Base-by-base conservation (phyloP, 2,888 invertebrate genomes). In the Sarcophaga carnaria region DNA sequence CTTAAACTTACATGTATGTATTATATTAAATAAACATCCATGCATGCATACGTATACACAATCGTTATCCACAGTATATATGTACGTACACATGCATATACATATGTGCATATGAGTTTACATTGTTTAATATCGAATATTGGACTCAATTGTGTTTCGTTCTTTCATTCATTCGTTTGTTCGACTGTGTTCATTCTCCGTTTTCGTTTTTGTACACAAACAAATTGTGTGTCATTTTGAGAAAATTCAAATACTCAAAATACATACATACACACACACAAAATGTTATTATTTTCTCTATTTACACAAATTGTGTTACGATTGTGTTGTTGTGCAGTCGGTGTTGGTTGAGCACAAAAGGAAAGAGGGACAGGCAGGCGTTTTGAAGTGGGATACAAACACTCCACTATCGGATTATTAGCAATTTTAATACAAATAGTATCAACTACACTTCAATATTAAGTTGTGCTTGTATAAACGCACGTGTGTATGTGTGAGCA, bases 341-440 rank as follows among this genome's bases (percentile, higher is more conserved):
- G 17, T 14, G 54, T 17, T 12, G 17, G 54, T 14, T 12, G 14
- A 54, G 17, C 17, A 4, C 5, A 54, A 14, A 14, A 5, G 54
- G 17, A 54, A 54, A 54, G 54, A 54, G 17, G 54, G 5, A 0
- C 17, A 54, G 17, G 54, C 14, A 54, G 17, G 2, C 4, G 17
- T 17, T 17, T 54, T 75, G 82, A 80, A 80, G 77, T 72, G 77
- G 77, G 80, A 78, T 75, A 54, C 86, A 83, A 77, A 83, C 87
- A 82, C 87, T 84, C 74, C 78, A 84, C 80, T 83, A 86, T 83
- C 81, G 60, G 81, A 87, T 87, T 87, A 87, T 87, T 87, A 87
- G 87, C 87, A 87, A 87, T 87, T 87, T 87, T 69, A 85, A 87
- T 87, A 85, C 81, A 84, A 87, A 87, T 74, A 78, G 72, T 81